These are phyloP conservation scores for Dissostichus mawsoni DNA, from an alignment of 2,113 vertebrate species.

Conservation along the genomic window DNA sequence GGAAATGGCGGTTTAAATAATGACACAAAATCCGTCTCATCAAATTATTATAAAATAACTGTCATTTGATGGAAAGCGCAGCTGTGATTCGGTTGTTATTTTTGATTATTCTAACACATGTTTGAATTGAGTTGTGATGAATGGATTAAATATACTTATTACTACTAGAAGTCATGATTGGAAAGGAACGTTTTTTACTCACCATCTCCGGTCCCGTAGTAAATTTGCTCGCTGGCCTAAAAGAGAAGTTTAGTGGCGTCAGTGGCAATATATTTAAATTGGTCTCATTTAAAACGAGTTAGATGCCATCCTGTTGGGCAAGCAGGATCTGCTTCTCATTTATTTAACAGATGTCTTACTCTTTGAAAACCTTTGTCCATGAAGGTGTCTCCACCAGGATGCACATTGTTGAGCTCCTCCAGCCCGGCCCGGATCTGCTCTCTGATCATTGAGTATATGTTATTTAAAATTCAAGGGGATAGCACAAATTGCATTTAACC, in stretches of 20 bases:
- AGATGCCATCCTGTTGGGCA: constrained; percentile 12
- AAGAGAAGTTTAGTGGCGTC: constrained; percentile 67
- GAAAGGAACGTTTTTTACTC: constrained; percentile 70
- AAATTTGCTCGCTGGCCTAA: constrained; percentile 98
- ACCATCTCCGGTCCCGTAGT: constrained; percentile 94
- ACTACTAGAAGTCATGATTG: constrained; percentile 15
- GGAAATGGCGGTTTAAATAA: background rate
- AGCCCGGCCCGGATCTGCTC: constrained; percentile 94
- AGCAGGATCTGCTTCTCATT: constrained; percentile 13
- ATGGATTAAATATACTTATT: constrained; percentile 1
- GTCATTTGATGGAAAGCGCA: background rate
- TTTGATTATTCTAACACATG: constrained; percentile 28
- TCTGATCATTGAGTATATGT: constrained; percentile 73
- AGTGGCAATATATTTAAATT: constrained; percentile 48
- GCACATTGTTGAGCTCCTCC: constrained; percentile 92
- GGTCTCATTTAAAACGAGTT: constrained; percentile 2
- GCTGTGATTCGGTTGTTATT: constrained; percentile 25
- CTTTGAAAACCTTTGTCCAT: constrained; percentile 95
- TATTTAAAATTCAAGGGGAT: background rate
- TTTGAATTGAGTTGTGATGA: constrained; percentile 2
- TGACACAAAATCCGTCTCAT: background rate
- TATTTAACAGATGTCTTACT: constrained; percentile 81
- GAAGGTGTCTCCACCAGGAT: constrained; percentile 94
- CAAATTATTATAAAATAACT: background rate
- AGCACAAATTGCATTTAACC: background rate